Evolutionary conservation across 2,113 vertebrate genomes (phyloP).

Genomic region (Deroptyus accipitrinus): DNA sequence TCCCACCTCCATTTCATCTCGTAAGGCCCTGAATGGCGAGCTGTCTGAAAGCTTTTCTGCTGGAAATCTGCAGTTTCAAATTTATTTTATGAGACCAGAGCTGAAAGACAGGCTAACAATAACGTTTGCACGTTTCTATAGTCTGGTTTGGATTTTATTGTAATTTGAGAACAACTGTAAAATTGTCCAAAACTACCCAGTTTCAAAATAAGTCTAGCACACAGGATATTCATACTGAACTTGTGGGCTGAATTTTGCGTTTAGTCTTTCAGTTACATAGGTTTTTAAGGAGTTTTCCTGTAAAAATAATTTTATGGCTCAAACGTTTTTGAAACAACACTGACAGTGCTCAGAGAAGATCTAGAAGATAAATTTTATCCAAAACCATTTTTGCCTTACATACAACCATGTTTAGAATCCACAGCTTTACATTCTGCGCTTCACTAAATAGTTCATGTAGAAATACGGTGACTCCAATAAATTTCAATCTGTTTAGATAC

Average conservation of each 20-base stretch:
- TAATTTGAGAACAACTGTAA: slow-evolving; percentile 50
- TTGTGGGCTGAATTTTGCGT: background rate
- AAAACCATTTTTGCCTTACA: background rate
- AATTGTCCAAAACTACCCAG: background rate
- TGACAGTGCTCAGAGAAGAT: background rate
- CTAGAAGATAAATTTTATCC: background rate
- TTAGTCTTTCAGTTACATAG: background rate
- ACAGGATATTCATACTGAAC: background rate
- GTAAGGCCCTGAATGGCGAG: background rate
- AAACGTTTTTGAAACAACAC: background rate
- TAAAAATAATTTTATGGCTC: background rate
- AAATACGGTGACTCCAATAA: background rate
- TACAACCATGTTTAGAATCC: background rate
- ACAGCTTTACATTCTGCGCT: background rate
- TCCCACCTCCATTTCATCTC: slow-evolving; percentile 57
- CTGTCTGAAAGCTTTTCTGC: background rate
- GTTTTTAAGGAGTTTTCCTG: background rate
- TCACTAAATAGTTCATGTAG: background rate
- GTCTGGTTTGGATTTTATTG: slow-evolving; percentile 50
- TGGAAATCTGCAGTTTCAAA: slow-evolving; percentile 39
- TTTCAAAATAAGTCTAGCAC: slow-evolving; percentile 36
- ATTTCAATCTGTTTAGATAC: background rate
- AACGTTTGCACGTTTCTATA: slow-evolving; percentile 31
- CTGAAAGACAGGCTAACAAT: slow-evolving; percentile 49
- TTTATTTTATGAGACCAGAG: slow-evolving; percentile 60